phyloP scores from a whole-genome alignment of 2,797 vertebrate genomes.

The Argentina silus region DNA sequence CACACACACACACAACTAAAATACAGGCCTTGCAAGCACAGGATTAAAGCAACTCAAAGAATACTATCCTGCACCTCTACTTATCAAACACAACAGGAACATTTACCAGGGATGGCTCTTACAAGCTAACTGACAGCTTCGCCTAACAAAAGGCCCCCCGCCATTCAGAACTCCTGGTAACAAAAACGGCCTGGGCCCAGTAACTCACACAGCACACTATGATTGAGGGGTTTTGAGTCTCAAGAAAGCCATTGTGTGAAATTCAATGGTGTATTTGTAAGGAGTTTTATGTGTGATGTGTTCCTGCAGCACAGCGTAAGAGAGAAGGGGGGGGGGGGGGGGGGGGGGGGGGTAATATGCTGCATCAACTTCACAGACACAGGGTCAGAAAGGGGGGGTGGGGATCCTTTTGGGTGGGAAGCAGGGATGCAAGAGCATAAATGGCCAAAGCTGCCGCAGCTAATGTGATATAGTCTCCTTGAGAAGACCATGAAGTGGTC shows the following conservation, averaged over 20 bases:
- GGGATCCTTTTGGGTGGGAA: neutral
- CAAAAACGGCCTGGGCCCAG: neutral
- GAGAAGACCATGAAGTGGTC: neutral
- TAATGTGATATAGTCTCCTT: constrained; percentile 10
- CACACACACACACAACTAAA: no score
- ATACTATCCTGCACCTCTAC: neutral
- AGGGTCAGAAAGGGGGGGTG: neutral
- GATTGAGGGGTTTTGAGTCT: neutral
- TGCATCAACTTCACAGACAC: neutral
- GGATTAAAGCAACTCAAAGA: neutral
- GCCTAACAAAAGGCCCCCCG: neutral
- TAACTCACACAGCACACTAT: neutral
- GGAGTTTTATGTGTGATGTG: neutral
- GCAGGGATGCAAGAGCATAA: neutral
- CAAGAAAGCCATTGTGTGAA: neutral
- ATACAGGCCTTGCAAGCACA: no score
- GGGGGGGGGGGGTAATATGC: neutral
- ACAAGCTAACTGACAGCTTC: neutral
- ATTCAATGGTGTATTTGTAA: neutral
- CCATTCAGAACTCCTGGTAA: neutral
- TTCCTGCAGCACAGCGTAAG: neutral
- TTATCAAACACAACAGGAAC: constrained; percentile 4
- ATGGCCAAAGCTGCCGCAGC: constrained; percentile 2
- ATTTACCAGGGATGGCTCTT: neutral
- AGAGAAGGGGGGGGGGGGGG: neutral